Evolutionary conservation across 1,140 invertebrate genomes (phyloP).

Genomic region (Zaprionus kolodkinae): DNA sequence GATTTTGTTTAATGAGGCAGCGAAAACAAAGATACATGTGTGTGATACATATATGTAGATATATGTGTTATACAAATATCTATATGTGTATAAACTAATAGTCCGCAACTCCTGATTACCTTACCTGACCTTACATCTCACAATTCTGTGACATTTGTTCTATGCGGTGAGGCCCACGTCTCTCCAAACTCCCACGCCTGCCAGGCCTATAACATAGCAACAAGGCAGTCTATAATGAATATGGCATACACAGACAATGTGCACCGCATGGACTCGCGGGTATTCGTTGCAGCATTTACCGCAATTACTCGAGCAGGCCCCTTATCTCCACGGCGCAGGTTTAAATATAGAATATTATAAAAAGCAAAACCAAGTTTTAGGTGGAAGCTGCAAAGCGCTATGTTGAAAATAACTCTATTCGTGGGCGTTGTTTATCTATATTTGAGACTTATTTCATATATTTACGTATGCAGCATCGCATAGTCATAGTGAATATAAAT

Average conservation of each 20-base stretch:
- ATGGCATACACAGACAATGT: conserved; percentile 1
- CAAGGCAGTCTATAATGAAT: conserved; percentile 3
- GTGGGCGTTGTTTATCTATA: conserved; percentile 2
- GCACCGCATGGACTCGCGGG: not conserved
- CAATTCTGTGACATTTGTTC: conserved; percentile 60
- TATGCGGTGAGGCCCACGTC: conserved; percentile 8
- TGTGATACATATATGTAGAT: conserved; percentile 11
- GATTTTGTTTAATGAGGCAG: conserved; percentile 59
- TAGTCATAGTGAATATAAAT: no score
- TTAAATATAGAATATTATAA: conserved; percentile 57
- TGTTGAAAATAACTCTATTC: conserved; percentile 23
- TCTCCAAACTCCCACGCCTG: not conserved
- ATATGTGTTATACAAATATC: not conserved
- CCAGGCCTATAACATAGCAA: not conserved
- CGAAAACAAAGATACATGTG: conserved; percentile 14
- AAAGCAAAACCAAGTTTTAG: conserved; percentile 38
- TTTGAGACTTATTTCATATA: not conserved
- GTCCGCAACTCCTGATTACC: not conserved
- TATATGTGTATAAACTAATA: conserved; percentile 8
- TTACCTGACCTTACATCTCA: not conserved
- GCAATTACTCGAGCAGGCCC: conserved; percentile 54
- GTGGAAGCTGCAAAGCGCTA: conserved; percentile 10
- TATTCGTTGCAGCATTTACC: conserved; percentile 46
- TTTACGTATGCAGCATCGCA: no score
- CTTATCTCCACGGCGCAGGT: conserved; percentile 18